Percentiles rank a stretch among this genome's conserved stretches.
Evolutionary conservation across 1,140 invertebrate genomes (phyloP).

Genomic region (Homarus americanus): DNA sequence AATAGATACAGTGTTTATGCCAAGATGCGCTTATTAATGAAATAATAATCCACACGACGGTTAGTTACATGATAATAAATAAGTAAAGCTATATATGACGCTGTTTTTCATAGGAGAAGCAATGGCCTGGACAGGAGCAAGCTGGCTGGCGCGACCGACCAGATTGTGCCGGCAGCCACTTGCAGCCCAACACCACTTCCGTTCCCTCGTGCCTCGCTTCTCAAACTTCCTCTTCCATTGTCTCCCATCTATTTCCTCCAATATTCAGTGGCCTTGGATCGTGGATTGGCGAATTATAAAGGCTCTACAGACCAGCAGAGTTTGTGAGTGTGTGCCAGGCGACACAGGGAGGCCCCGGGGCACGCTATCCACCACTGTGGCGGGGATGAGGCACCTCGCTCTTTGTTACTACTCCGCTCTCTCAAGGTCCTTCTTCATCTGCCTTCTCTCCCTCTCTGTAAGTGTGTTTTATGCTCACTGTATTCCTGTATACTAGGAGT

Average conservation of each 20-base stretch:
- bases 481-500: too few relatives aligned
- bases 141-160: not conserved
- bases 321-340: not conserved
- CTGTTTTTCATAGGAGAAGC: not conserved
- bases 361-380: too few relatives aligned
- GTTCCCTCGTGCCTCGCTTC: too few relatives aligned
- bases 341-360: too few relatives aligned
- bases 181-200: not conserved
- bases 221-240: constrained; percentile 14
- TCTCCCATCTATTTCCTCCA: not conserved
- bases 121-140: not conserved
- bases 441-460: not conserved
- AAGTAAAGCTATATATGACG: not conserved
- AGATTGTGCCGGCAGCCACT: not conserved
- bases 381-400: constrained; percentile 35
- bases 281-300: constrained; percentile 1
- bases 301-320: too few relatives aligned
- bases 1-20: too few relatives aligned
- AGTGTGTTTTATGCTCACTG: too few relatives aligned
- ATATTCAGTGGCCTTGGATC: too few relatives aligned
- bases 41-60: too few relatives aligned
- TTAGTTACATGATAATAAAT: too few relatives aligned
- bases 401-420: constrained; percentile 23
- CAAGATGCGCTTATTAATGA: too few relatives aligned
- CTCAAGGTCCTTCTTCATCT: not conserved